Evolutionary conservation across 2,888 invertebrate genomes (phyloP), one percentile per base, ranked within the genome.

Genomic region (Hermaeophaga mercurialis): DNA sequence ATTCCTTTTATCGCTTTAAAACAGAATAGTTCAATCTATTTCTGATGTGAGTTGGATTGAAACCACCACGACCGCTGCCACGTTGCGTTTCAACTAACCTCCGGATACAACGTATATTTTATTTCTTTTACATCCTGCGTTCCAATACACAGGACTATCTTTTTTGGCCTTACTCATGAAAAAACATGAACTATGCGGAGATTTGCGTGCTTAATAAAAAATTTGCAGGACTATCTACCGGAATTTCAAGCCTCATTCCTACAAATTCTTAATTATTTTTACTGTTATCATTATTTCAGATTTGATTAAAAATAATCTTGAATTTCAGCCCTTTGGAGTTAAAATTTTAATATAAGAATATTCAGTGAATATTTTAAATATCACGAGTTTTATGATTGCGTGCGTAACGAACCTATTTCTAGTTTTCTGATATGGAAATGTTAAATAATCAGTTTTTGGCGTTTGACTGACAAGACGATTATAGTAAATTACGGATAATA

Each of bases 401-500:
- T 49, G 49, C 17, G 36, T 36, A 38, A 26, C 24, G 34, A 36
- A 26, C n/a, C 36, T 6, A 17, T 38, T 36, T 48, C 38, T 38
- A 48, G 9, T 48, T 48, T 26, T 24, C 36, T 24, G 24, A 24
- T 22, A 17, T 17, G 3, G 39, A 49, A 17, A 18, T 19, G 49
- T 49, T 49, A 12, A 11, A 39, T 39, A 49, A 49, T 28, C 39
- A 28, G 39, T 18, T 49, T 49, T 36, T 39, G 49, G 38, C 39
- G 24, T 38, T 48, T 49, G 38, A 49, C 28, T 49, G 49, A 49
- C 49, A 49, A 15, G 24, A 49, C 49, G 28, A 39, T 39, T 49
- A 36, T 26, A 48, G 38, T 11, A 34, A 49, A 22, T 36, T n/a
- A 28, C 6, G 24, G 11, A 39, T 19, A 39, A 19, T 12, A 19